Evolutionary conservation across 2,113 vertebrate species (phyloP), one percentile per base, ranked within the genome.

Genomic region (Rhabdornis inornatus): DNA sequence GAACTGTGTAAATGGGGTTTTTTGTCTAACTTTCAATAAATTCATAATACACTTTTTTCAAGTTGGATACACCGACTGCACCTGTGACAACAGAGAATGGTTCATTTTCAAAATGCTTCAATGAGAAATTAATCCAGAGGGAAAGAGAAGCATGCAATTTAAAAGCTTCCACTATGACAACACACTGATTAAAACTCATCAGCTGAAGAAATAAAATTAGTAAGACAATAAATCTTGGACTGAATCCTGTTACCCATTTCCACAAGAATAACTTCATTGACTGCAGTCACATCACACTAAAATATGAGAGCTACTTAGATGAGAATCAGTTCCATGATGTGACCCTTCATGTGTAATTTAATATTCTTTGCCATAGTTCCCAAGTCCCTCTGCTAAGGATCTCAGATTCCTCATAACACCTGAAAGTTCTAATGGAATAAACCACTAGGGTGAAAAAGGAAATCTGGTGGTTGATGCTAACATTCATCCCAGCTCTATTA

Each of bases 131-230:
- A 96, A 81, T 84, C 92, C 40, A 0, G 85, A 92, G 92, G 85
- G 88, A 92, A 96, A 96, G 57, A 70, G 82, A 90, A 86, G 53
- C 68, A 78, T 25, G 86, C 75, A 66, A 90, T 92, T 95, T 81
- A 81, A 95, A 87, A 90, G 72, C 92, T 83, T 90, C 64, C 37
- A 35, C 88, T 90, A n/a, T 33, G 71, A 87, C 72, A 94, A 91
- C 39, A 49, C 33, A 75, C 72, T 56, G 83, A 95, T 90, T 83
- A 96, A 95, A 94, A 92, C 72, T 89, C 88, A 95, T 96, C 82
- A 89, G 11, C 79, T 96, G 76, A 95, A 94, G 90, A 96, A 95
- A 95, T 92, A 94, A 94, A 95, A 97, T 95, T 57, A 94, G 90
- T 83, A 78, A 66, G 63, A 90, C 76, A 87, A 89, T 96, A 96